phyloP scores from a whole-genome alignment of 92 coral and sea anemone genomes.

The Epizoanthus stellaris region DNA sequence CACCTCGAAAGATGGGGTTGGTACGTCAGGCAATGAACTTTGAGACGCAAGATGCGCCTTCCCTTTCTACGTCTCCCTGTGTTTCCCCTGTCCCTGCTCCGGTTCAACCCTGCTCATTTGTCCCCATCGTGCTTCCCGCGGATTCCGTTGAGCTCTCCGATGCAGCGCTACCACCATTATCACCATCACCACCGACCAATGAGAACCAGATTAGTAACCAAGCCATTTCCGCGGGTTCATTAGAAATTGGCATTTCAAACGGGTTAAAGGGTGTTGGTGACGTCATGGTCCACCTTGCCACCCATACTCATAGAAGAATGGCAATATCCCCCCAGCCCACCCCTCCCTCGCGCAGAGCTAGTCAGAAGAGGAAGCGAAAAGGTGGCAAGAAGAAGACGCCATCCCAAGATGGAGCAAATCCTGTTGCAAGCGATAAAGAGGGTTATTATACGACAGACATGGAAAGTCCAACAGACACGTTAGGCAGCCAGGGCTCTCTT shows the following conservation, averaged over 20 bases:
- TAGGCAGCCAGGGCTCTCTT: conserved; percentile 8
- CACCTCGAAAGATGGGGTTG: conserved; percentile 63
- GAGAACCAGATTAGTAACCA: conserved; percentile 33
- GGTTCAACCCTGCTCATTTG: background rate
- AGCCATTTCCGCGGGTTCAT: background rate
- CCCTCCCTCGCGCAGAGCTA: conserved; percentile 66
- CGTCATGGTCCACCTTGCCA: conserved; percentile 87
- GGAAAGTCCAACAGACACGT: conserved; percentile 69
- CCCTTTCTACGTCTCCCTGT: conserved; percentile 20
- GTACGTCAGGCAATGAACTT: conserved; percentile 50
- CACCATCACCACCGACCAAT: conserved; percentile 50
- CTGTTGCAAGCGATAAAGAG: conserved; percentile 60
- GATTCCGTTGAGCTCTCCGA: conserved; percentile 24
- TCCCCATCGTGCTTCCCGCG: background rate
- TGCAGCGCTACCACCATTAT: conserved; percentile 57
- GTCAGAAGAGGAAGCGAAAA: conserved; percentile 67
- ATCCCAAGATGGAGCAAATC: conserved; percentile 52
- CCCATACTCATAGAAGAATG: conserved; percentile 90
- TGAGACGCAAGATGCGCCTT: conserved; percentile 43
- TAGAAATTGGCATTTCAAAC: conserved; percentile 67
- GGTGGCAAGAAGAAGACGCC: conserved; percentile 46
- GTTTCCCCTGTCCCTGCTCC: background rate
- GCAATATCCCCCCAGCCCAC: conserved; percentile 90
- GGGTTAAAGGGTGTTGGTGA: conserved; percentile 88
- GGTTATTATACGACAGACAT: conserved; percentile 77